Base-by-base conservation (phyloP, 2,888 invertebrate species). In the Caenorhabditis wallacei region DNA sequence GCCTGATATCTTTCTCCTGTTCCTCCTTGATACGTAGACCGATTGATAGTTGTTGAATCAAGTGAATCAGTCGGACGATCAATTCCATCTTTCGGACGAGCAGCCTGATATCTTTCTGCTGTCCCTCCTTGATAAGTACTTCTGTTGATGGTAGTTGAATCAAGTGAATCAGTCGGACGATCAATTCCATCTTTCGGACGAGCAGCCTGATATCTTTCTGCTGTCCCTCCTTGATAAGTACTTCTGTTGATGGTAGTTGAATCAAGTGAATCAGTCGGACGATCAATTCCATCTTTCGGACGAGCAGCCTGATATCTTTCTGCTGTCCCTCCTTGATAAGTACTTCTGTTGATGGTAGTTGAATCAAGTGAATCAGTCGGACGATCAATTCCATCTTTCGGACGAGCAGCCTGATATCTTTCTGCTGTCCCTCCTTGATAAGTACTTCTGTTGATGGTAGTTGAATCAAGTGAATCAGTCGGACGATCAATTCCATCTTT, bases 361-460 rank as follows among this genome's bases (percentile, higher is more conserved):
- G 56, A 56, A 35, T 71, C 71, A 2, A 71, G 8, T 3, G 71
- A 37, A 22, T 71, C 71, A 20, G 18, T 61, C 18, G 71, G 61
- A 46, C 48, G 46, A 35, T 71, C 71, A 20, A 71, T 26, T 20
- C 20, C 20, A 51, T 71, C 71, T 24, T 71, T 71, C 7, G 71
- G 71, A 7, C 71, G 24, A 0, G 48, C 51, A 16, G 71, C 48
- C n/a, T 56, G 57, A 37, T 51, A 71, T 35, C 71, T 59, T 16
- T 71, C 71, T 1, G 51, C 71, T 35, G 46, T 37, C 1, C 71
- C 71, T 18, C 71, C 71, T 71, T 71, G 71, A 61, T 71, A 71
- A 16, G 71, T 71, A 2, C 35, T 20, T 37, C 71, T 26, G 20
- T 71, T 71, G 71, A 71, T 61, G 30, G 71, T 71, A 24, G 20